Percentiles rank a stretch among this genome's conserved stretches.
Evolutionary conservation across 2,888 invertebrate species (phyloP).

Genomic region (Harmothoe impar): DNA sequence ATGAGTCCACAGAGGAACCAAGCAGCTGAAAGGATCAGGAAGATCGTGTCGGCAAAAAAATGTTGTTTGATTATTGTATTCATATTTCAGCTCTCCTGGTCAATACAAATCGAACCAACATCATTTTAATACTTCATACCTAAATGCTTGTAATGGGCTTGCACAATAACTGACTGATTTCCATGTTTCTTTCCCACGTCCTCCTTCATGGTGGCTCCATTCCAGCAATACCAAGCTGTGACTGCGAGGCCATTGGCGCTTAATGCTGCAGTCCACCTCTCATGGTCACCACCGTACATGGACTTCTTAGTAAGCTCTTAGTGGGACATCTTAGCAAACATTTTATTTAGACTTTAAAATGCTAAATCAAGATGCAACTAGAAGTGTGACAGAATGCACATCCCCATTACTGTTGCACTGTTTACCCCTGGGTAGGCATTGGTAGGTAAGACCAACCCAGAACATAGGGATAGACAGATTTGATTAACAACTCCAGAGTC

Average conservation of each 20-base stretch:
- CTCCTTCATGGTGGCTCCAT: neutral
- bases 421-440: neutral
- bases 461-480: neutral
- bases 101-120: no score
- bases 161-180: neutral
- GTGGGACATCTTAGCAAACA: neutral
- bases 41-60: no score
- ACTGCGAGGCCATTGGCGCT: conserved; percentile 17
- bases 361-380: no score
- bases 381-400: neutral
- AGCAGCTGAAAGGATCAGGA: no score
- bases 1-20: no score
- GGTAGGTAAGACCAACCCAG: neutral
- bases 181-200: neutral
- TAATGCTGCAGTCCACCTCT: neutral
- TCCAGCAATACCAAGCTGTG: conserved; percentile 50
- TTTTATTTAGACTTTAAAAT: no score
- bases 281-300: conserved; percentile 27
- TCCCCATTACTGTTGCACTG: conserved; percentile 22
- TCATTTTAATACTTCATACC: no score
- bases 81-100: no score
- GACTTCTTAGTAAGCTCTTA: conserved; percentile 32
- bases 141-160: no score
- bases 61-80: no score
- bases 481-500: neutral